phyloP scores from a whole-genome alignment of 2,888 invertebrate species.

The Cryptus armator region DNA sequence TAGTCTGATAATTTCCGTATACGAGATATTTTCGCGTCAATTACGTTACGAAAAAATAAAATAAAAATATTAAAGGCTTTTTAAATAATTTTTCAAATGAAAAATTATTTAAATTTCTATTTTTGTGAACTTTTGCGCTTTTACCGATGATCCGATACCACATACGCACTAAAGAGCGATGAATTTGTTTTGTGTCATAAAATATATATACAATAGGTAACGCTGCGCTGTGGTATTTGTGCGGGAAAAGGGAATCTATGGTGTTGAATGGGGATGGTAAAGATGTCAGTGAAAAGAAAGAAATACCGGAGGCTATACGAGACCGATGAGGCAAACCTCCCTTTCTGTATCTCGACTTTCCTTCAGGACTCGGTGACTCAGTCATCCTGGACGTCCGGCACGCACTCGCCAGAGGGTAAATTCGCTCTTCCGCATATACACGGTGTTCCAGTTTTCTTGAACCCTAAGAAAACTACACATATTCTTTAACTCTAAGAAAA shows the following conservation, averaged over 20 bases:
- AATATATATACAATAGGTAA: neutral
- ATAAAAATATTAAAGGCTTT: too few relatives aligned
- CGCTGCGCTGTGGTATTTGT: neutral
- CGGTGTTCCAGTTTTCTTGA: neutral
- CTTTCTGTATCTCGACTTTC: neutral
- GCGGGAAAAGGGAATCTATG: slow-evolving; percentile 4
- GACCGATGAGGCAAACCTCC: slow-evolving; percentile 19
- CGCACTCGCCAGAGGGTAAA: slow-evolving; percentile 24
- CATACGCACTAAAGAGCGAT: neutral
- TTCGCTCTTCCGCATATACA: slow-evolving; percentile 14
- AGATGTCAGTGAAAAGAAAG: slow-evolving; percentile 6
- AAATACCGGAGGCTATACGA: slow-evolving; percentile 34
- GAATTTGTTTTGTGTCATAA: neutral
- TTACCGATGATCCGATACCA: too few relatives aligned
- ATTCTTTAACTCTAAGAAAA: too few relatives aligned
- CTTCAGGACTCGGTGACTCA: slow-evolving; percentile 44
- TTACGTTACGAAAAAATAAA: neutral
- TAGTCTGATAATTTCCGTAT: neutral
- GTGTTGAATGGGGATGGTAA: neutral
- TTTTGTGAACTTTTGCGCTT: too few relatives aligned
- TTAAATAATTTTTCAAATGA: too few relatives aligned
- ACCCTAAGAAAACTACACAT: too few relatives aligned
- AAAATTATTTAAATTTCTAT: too few relatives aligned
- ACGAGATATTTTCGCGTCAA: neutral
- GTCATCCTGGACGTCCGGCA: slow-evolving; percentile 36